Conservation (phyloP, 1,140 invertebrate genomes). For the Ostrea edulis region DNA sequence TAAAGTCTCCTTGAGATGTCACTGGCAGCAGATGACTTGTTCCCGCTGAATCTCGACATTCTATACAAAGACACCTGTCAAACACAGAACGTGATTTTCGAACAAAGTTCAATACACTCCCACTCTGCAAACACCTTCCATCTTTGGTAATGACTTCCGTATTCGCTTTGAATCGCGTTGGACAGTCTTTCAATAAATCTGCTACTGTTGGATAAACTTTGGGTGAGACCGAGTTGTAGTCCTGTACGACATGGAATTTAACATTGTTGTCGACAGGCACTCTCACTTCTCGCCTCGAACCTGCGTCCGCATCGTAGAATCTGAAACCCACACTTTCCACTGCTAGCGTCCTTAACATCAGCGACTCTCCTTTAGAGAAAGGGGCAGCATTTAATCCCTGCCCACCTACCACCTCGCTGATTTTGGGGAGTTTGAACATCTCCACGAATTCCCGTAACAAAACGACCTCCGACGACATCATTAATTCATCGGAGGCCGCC, state of each 20-base stretch:
- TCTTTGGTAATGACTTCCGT: slow-evolving; percentile 49
- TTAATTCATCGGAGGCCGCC: slow-evolving; percentile 46
- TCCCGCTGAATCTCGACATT: slow-evolving; percentile 54
- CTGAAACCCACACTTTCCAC: slow-evolving; percentile 52
- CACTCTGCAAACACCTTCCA: slow-evolving; percentile 40
- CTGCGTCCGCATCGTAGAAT: slow-evolving; percentile 55
- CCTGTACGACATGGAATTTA: slow-evolving; percentile 53
- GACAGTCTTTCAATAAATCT: slow-evolving; percentile 52
- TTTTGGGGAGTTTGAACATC: slow-evolving; percentile 49
- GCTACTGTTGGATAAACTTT: slow-evolving; percentile 50
- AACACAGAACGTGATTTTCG: slow-evolving; percentile 41
- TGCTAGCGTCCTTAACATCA: slow-evolving; percentile 52
- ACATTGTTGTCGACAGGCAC: slow-evolving; percentile 53
- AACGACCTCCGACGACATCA: background rate
- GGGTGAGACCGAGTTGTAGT: background rate
- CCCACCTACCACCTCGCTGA: slow-evolving; percentile 50
- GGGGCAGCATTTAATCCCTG: slow-evolving; percentile 35
- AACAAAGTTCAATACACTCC: slow-evolving; percentile 36
- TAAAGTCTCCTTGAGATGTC: slow-evolving; percentile 54
- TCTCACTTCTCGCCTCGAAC: slow-evolving; percentile 46
- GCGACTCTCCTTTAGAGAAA: slow-evolving; percentile 42
- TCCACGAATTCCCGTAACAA: slow-evolving; percentile 47
- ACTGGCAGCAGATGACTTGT: slow-evolving; percentile 43
- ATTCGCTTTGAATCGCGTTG: slow-evolving; percentile 52
- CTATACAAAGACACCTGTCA: slow-evolving; percentile 49